These are phyloP conservation scores for Liposcelis brunnea DNA, from an alignment of 2,888 invertebrate species.

Conservation along the genomic window DNA sequence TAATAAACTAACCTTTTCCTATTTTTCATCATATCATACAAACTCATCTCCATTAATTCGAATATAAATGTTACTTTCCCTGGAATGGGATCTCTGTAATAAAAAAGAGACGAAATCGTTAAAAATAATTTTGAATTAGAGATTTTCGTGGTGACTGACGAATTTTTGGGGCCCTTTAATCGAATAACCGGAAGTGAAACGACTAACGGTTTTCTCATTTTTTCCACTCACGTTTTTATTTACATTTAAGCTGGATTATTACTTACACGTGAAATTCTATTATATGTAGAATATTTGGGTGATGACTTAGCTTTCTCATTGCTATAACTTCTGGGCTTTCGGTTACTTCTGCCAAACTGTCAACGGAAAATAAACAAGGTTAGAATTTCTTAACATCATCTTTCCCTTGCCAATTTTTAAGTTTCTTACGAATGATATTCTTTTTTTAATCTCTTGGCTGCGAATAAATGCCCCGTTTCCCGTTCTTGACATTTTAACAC, in stretches of 20 bases:
- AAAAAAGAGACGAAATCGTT: slow-evolving; percentile 10
- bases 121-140: no score
- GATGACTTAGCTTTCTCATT: slow-evolving; percentile 37
- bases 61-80: slow-evolving; percentile 43
- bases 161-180: no score
- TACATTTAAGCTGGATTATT: no score
- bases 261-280: slow-evolving; percentile 44
- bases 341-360: slow-evolving; percentile 29
- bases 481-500: slow-evolving; percentile 45
- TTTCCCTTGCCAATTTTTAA: no score
- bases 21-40: slow-evolving; percentile 42
- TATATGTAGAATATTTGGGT: slow-evolving; percentile 43
- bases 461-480: slow-evolving; percentile 34
- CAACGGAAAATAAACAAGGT: slow-evolving; percentile 17
- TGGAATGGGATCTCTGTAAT: slow-evolving; percentile 34
- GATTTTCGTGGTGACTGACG: no score
- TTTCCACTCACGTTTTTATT: no score
- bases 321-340: slow-evolving; percentile 41
- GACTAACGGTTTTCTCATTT: no score
- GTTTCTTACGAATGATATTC: slow-evolving; percentile 34
- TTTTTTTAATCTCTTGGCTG: slow-evolving; percentile 45
- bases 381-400: slow-evolving; percentile 3
- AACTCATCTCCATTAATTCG: slow-evolving; percentile 51
- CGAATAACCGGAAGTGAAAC: no score
- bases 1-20: slow-evolving; percentile 26